phyloP scores from a whole-genome alignment of 1,140 invertebrate genomes.

The Battus philenor region DNA sequence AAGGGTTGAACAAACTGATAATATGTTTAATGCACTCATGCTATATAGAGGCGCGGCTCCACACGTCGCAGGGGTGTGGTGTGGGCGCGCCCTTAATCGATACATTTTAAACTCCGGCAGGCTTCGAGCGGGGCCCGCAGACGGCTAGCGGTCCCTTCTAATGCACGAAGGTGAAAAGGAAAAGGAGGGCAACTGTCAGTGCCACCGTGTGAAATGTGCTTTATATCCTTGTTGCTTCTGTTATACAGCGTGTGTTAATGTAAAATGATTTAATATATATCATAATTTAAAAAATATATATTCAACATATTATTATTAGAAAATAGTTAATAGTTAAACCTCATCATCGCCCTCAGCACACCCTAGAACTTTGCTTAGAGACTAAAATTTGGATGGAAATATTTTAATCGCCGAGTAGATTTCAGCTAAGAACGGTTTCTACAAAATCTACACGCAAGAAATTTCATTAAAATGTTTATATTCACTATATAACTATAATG shows the following conservation, averaged over 20 bases:
- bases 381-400: too few relatives aligned
- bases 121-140: background rate
- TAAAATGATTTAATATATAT: too few relatives aligned
- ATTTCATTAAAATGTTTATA: too few relatives aligned
- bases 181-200: conserved; percentile 1
- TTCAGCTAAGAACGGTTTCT: too few relatives aligned
- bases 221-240: conserved; percentile 2
- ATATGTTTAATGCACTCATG: conserved; percentile 4
- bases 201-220: background rate
- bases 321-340: too few relatives aligned
- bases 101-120: conserved; percentile 7
- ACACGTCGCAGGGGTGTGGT: conserved; percentile 6
- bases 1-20: conserved; percentile 2
- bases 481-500: too few relatives aligned
- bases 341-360: too few relatives aligned
- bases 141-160: conserved; percentile 7
- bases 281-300: too few relatives aligned
- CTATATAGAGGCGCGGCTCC: conserved; percentile 1
- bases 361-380: too few relatives aligned
- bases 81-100: conserved; percentile 11
- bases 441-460: too few relatives aligned
- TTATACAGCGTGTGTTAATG: background rate
- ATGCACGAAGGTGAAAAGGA: conserved; percentile 6
- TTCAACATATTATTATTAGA: too few relatives aligned
- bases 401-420: too few relatives aligned